Percentiles rank a stretch among this genome's conserved stretches.
These are phyloP conservation scores for Hydroisotoma schaefferi DNA, from an alignment of 2,888 invertebrate genomes.

Conservation along the genomic window DNA sequence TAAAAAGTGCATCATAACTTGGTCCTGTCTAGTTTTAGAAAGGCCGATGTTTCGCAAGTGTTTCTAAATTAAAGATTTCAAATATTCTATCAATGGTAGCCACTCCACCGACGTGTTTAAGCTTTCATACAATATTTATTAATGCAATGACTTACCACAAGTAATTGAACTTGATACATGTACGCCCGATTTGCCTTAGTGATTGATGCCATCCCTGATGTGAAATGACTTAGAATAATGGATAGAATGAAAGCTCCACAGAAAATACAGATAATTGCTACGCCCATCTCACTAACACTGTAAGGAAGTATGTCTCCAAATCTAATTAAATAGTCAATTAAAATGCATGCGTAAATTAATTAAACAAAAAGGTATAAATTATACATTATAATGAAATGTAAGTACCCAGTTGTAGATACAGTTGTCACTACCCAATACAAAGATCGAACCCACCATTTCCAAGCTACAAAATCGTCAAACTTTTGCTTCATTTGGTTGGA, in stretches of 20 bases:
- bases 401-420: constrained; percentile 30
- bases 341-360: background rate
- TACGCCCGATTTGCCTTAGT: constrained; percentile 38
- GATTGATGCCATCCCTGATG: constrained; percentile 37
- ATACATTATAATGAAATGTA: background rate
- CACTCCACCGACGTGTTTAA: background rate
- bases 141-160: constrained; percentile 33
- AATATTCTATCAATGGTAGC: no score
- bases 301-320: constrained; percentile 43
- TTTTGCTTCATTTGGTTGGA: constrained; percentile 6
- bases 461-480: constrained; percentile 10
- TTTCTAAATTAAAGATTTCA: constrained; percentile 22
- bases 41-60: constrained; percentile 44
- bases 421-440: constrained; percentile 40
- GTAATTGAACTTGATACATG: constrained; percentile 42
- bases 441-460: constrained; percentile 42
- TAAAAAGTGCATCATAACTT: constrained; percentile 38
- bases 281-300: constrained; percentile 30
- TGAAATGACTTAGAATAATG: constrained; percentile 42
- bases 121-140: background rate
- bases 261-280: constrained; percentile 38
- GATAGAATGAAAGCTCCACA: constrained; percentile 44
- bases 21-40: constrained; percentile 26
- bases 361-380: background rate
- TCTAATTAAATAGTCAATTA: no score